Base-by-base conservation (phyloP, 2,888 invertebrate species). In the Opisthograptis luteolata region DNA sequence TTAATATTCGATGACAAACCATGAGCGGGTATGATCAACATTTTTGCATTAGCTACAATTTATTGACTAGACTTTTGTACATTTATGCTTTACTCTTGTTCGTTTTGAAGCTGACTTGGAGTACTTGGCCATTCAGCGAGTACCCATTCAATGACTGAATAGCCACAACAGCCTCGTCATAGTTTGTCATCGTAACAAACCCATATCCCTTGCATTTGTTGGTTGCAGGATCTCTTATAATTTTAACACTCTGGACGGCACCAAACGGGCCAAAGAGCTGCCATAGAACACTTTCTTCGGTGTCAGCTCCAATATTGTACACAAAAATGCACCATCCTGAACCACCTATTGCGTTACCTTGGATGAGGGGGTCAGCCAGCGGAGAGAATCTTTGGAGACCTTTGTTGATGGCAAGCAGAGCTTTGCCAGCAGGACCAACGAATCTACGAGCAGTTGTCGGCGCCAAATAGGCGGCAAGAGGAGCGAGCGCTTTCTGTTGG, bases 191-290 rank as follows among this genome's bases (percentile, higher is more conserved):
- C 62, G 98, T 98, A 68, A 99, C 98, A 87, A 98, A 98, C 67
- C 98, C 99, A 88, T 98, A 99, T 60, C 99, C 99, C 92, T 98
- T 98, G 92, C 98, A 98, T 89, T 98, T 98, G 92, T 97, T 97
- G 65, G 98, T 98, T 77, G 97, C 95, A 73, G 97, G 94, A 92
- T 98, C 98, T 76, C 97, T 95, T 81, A 98, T 97, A 71, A 98
- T 98, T 92, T 98, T 98, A 68, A 98, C 98, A 91, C 96, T 97
- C 91, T 98, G 97, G 77, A 99, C 98, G 73, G 98, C 98, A 73
- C 98, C 98, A 79, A 98, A 99, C 34, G 98, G 98, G 61, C 98
- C 98, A 91, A 99, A 99, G 70, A 97, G 92, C 92, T 97, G 97
- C 97, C 97, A 97, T 66, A 97, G 92, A 60, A 96, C 94, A 81